Evolutionary conservation across 2,113 vertebrate species (phyloP), one percentile per base, ranked within the genome.

Genomic region (Dolichallabes microphthalmus): DNA sequence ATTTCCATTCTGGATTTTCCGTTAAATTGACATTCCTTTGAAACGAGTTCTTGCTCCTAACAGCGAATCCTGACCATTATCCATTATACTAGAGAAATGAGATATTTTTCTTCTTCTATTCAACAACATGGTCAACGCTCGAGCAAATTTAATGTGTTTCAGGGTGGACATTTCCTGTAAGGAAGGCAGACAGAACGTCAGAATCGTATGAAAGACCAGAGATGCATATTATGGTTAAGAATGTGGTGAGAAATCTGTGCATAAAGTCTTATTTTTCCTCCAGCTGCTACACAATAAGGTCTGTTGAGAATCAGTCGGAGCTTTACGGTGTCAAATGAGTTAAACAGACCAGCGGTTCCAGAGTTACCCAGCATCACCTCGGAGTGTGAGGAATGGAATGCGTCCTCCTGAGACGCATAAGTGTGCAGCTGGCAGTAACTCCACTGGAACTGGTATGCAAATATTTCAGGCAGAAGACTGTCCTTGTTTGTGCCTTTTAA

Each of bases 251-350:
- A 55, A 78, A 58, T 75, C 45, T 52, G 22, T 7, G 25, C 25
- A 19, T 13, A 80, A 73, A 27, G 53, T 55, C n/a, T 86, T 66
- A 69, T 78, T 77, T 86, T 86, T 83, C 64, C 57, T 64, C 45
- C 57, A 57, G 55, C 84, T 88, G 84, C 84, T 86, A 39, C 73
- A 80, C 63, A 77, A 75, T 71, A 84, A 19, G 69, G 76, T 55
- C 84, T 83, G 80, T 15, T 30, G 80, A 83, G 75, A 82, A 64
- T 73, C 45, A 75, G 32, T 55, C 63, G 58, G 60, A 83, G 76
- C 69, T 77, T 88, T 84, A 63, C 57, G 20, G 79, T 32, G 68
- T 85, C 57, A 85, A 81, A 89, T 81, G 88, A 90, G 83, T 55
- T 64, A 89, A 85, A 69, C 75, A 80, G 86, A 85, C 66, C 15